Evolutionary conservation across 2,113 vertebrate genomes (phyloP), one percentile per base, ranked within the genome.

Genomic region (Argyrosomus japonicus): DNA sequence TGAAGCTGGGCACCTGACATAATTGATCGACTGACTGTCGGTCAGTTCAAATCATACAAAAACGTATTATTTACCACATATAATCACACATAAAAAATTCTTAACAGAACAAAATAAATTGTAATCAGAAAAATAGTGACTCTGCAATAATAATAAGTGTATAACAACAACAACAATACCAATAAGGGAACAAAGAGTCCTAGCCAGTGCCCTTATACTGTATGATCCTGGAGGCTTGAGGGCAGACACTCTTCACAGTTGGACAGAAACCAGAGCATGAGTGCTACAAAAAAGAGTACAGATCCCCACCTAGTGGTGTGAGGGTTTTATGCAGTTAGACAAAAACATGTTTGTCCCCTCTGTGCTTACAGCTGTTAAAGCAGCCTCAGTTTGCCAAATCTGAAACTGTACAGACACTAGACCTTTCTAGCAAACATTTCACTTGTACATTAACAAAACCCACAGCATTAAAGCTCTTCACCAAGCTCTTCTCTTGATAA

Each of bases 271-370:
- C 3, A 47, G 18, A 12, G 21, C 10, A 25, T 6, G 15, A 77
- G 12, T 14, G 25, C 29, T 45, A 25, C 3, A 40, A 50, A 70
- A 43, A 63, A 68, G 1, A 53, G 68, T 43, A n/a, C 83, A 90
- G 63, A 81, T 45, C 83, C 0, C 92, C 92, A 90, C 75, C 92
- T 91, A 90, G 91, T 92, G 93, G 89, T 43, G 1, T 15, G 15
- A 72, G 72, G 5, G 11, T 21, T 4, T 17, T 8, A 79, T 77
- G 64, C 70, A 82, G n/a, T 47, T 67, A 7, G 5, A 51, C 19
- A 47, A 47, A 45, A 69, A 79, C 9, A 13, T 47, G 12, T 32
- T 63, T 54, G 11, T 32, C 27, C 3, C 4, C 4, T 54, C 19
- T 7, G 27, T 14, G 9, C 18, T 62, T 6, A 51, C 2, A 1